Evolutionary conservation across 2,888 invertebrate species (phyloP), one percentile per base, ranked within the genome.

Genomic region (Mesorhabditis spiculigera): DNA sequence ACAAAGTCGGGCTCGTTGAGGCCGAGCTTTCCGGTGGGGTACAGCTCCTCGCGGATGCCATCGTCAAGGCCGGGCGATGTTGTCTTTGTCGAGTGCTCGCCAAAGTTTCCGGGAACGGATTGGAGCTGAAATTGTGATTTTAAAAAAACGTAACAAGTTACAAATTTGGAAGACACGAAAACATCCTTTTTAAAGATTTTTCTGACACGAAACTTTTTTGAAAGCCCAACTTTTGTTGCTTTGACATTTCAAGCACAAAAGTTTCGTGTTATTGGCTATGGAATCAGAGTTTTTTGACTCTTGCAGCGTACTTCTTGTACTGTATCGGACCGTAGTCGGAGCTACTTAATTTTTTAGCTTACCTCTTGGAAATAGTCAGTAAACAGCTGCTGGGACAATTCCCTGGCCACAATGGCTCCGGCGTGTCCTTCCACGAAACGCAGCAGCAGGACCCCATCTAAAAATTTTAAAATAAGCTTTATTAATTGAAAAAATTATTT

Each of bases 391-490:
- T 74, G 70, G 43, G 79, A 73, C 66, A 85, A 69, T 63, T 86
- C 86, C 61, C 79, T 73, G 41, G 84, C 83, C 45, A 86, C 82
- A 70, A 86, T 81, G 5, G 84, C 84, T 68, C 86, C 86, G n/a
- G 85, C 83, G 72, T 86, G 84, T 44, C 83, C 82, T 67, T 86
- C 83, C 67, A 85, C 81, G 75, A 85, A 86, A 44, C 82, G 78
- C 67, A 86, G 77, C 44, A 86, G 74, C 42, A 86, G 81, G 16
- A 84, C 78, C 42, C 86, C 86, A 68, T 86, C 86, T 79, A 67
- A 64, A 76, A 44, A 16, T 13, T 2, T 42, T 4, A 70, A 61
- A 16, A 10, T 8, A 41, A 45, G 13, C 45, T 41, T 28, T 28
- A 28, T 28, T 28, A 28, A 28, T 28, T 28, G 28, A 28, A 28